These are phyloP conservation scores for Chaenogobius annularis DNA, from an alignment of 2,113 vertebrate species.

Conservation along the genomic window DNA sequence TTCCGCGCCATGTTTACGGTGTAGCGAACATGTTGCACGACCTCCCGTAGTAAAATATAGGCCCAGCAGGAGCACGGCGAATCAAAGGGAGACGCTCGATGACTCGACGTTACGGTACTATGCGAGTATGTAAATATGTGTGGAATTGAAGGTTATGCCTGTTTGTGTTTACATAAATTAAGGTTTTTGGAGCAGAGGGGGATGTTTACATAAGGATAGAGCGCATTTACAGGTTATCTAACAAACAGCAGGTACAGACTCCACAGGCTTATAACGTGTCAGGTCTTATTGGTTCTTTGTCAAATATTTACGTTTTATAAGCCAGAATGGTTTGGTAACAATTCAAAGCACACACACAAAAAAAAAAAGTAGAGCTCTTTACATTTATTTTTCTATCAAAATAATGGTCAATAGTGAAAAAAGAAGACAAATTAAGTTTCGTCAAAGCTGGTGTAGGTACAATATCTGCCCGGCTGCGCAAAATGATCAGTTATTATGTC, in stretches of 20 bases:
- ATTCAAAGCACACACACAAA: too few species aligned
- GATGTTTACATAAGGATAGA: constrained; percentile 15
- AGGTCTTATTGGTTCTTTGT: background rate
- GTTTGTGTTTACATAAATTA: constrained; percentile 32
- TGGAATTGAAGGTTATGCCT: constrained; percentile 46
- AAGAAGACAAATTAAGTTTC: too few species aligned
- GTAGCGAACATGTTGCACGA: constrained; percentile 36
- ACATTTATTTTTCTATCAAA: too few species aligned
- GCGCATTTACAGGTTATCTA: background rate
- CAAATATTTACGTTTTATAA: background rate
- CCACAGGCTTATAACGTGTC: background rate
- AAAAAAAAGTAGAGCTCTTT: too few species aligned
- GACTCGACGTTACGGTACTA: constrained; percentile 57
- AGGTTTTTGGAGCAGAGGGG: constrained; percentile 7
- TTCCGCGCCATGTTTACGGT: background rate
- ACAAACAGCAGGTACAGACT: background rate
- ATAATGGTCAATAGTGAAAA: too few species aligned
- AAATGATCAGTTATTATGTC: too few species aligned
- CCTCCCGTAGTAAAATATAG: constrained; percentile 50
- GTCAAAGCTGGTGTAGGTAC: too few species aligned
- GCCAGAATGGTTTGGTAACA: too few species aligned
- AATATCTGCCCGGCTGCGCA: too few species aligned
- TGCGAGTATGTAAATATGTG: constrained; percentile 28
- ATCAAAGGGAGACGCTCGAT: constrained; percentile 39
- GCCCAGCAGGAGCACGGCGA: constrained; percentile 40